Evolutionary conservation across 2,888 invertebrate species (phyloP), one percentile per base, ranked within the genome.

Genomic region (Drosophila falleni): DNA sequence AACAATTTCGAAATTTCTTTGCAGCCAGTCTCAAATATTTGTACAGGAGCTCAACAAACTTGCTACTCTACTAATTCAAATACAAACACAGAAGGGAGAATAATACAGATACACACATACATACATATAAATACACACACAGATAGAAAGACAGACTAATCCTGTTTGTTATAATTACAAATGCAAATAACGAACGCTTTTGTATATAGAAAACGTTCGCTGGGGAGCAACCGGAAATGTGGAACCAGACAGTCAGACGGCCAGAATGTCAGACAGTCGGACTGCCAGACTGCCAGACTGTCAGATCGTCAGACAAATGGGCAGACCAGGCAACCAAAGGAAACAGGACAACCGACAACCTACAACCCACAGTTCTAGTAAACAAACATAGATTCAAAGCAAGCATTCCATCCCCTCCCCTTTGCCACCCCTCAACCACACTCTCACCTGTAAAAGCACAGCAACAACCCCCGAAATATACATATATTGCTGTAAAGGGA

Each of bases 111-210:
- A 47, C 31, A 66, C 29, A 71, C 44, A 54, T 44, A 46, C 50
- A 73, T 19, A 68, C 42, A 70, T 11, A 41, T 13, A 16, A 35
- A 58, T n/a, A 66, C 19, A 62, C 23, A 29, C 26, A 61, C 26
- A 74, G 16, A 46, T 53, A 71, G 47, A 62, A 47, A 69, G 74
- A 77, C 80, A 76, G 78, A 78, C 87, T 89, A 90, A 91, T 92
- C 90, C 83, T 83, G 83, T 91, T 91, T 90, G 81, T 88, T 89
- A 88, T 91, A 91, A 91, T 92, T 92, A 91, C 89, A 89, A 91
- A 92, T 92, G 89, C 91, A 91, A 91, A 91, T 90, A 91, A 80
- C 86, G 71, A 76, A 73, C 68, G 80, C 80, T 77, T 88, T 90
- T 87, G 76, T 87, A 75, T 81, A 80, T 74, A 73, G 79, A 77